Evolutionary conservation across 2,888 invertebrate species (phyloP).

Genomic region (Trachelus troglodyta): DNA sequence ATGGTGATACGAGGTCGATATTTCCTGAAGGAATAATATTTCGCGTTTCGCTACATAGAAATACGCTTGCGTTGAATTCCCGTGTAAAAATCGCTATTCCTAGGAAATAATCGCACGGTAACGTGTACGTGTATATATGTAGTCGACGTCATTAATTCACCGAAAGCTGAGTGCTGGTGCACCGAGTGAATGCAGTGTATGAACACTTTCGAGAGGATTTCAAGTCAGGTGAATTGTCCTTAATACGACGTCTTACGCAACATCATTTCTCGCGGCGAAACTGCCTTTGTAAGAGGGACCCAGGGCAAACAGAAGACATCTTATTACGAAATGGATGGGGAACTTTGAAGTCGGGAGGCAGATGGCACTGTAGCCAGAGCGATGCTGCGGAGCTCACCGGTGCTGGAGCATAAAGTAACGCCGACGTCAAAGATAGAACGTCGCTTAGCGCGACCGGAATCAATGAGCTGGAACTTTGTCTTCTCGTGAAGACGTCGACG

Average conservation of each 20-base stretch:
- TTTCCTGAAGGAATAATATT: background rate
- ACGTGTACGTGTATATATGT: background rate
- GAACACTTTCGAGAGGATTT: background rate
- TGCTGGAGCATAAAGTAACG: conserved; percentile 39
- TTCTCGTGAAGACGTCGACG: background rate
- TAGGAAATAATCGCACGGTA: background rate
- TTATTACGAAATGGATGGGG: conserved; percentile 38
- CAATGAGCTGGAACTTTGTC: conserved; percentile 52
- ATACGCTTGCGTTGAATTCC: background rate
- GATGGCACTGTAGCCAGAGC: background rate
- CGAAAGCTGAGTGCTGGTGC: background rate
- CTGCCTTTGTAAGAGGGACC: conserved; percentile 32
- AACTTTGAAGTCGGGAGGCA: conserved; percentile 42
- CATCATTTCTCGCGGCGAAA: conserved; percentile 9
- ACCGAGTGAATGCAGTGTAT: background rate
- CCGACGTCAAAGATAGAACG: conserved; percentile 48
- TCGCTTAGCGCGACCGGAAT: conserved; percentile 50
- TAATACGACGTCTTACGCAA: background rate
- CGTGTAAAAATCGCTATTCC: background rate
- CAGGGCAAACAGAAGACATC: conserved; percentile 43
- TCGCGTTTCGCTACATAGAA: background rate
- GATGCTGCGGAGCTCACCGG: conserved; percentile 25
- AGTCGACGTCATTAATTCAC: background rate
- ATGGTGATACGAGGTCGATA: background rate
- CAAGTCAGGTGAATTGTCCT: background rate